Conservation (phyloP, 2,888 invertebrate species). For the Drosophila pseudotakahashii region DNA sequence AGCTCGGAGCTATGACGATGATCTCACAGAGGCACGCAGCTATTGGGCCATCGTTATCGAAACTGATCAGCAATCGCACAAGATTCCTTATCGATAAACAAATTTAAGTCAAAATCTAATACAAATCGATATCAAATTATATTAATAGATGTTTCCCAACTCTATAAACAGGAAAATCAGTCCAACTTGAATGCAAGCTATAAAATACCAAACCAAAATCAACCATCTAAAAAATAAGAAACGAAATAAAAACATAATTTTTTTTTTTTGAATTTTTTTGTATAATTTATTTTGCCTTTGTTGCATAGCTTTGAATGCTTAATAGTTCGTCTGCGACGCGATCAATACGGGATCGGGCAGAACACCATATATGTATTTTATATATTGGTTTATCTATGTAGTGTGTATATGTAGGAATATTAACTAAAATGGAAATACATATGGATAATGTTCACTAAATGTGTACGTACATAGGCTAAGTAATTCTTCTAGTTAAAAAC, state of each 20-base stretch:
- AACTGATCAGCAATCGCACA: not conserved
- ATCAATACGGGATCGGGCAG: constrained; percentile 23
- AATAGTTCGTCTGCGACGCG: constrained; percentile 28
- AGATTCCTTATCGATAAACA: not conserved
- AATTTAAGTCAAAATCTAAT: not conserved
- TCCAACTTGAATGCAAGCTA: no score
- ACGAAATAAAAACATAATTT: constrained; percentile 9
- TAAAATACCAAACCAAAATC: not conserved
- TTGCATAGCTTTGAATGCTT: constrained; percentile 34
- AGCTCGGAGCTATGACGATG: constrained; percentile 13
- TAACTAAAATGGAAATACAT: constrained; percentile 61
- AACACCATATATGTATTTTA: constrained; percentile 17
- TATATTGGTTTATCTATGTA: constrained; percentile 20
- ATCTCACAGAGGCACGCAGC: constrained; percentile 25
- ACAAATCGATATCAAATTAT: no score
- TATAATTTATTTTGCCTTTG: constrained; percentile 45
- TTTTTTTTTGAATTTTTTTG: constrained; percentile 16
- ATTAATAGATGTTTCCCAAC: no score
- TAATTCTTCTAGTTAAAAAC: constrained; percentile 41
- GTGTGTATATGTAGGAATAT: constrained; percentile 35
- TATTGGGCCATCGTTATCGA: constrained; percentile 9
- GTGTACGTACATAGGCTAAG: constrained; percentile 11
- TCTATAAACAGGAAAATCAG: no score
- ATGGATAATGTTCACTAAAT: constrained; percentile 27
- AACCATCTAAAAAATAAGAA: not conserved